Percentiles rank a stretch among this genome's conserved stretches.
Evolutionary conservation across 30 jellyfish, hydroid and myxozoan genomes (phyloP).

Genomic region (Haliclystus octoradiatus): DNA sequence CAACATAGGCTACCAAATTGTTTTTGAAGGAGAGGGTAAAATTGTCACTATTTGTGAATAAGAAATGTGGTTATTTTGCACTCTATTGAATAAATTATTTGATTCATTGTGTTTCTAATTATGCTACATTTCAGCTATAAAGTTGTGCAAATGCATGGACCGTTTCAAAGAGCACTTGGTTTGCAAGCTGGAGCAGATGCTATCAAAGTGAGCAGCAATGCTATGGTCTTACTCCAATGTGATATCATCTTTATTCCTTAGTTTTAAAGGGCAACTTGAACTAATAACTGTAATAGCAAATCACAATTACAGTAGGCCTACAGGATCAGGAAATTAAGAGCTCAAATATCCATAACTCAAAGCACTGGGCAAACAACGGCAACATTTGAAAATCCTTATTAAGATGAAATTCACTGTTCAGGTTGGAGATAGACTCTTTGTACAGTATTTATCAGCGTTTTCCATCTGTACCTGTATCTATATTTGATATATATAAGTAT

Average conservation of each 20-base stretch:
- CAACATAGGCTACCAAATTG: no score
- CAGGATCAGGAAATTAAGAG: not conserved
- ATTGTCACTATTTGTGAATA: not conserved
- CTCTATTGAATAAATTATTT: not conserved
- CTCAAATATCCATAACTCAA: not conserved
- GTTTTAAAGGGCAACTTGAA: no score
- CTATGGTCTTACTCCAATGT: no score
- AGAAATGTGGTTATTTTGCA: not conserved
- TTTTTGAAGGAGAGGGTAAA: not conserved
- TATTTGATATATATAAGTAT: no score
- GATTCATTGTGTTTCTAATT: not conserved
- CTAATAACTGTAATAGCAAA: not conserved
- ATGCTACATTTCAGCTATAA: slow-evolving; percentile 25
- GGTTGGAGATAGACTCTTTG: no score
- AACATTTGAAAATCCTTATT: no score
- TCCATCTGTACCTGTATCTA: no score
- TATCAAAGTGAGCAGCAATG: slow-evolving; percentile 54
- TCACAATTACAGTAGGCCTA: not conserved
- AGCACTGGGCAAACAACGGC: no score
- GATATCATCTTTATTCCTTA: no score
- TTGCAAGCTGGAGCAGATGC: slow-evolving; percentile 87
- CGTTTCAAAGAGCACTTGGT: slow-evolving; percentile 82
- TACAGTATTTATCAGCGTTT: no score
- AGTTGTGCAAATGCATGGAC: slow-evolving; percentile 45
- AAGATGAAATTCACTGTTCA: no score